Evolutionary conservation across 2,797 vertebrate genomes (phyloP).

Genomic region (Etheostoma nigrum): DNA sequence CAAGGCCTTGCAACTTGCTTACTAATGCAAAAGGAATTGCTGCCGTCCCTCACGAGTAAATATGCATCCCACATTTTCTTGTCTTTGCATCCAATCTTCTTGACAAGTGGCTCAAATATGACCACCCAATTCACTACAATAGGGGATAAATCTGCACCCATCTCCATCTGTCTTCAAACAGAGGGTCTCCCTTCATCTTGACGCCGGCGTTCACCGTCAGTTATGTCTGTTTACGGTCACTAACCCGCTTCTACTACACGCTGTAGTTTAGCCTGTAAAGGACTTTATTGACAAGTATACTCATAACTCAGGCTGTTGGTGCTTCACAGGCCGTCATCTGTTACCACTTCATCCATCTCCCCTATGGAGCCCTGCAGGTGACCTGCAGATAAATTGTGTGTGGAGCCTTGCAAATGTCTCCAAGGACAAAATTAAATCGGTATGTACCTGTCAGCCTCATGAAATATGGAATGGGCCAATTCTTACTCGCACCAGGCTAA

Average conservation of each 20-base stretch:
- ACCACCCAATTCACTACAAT: conserved; percentile 52
- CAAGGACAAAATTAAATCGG: conserved; percentile 84
- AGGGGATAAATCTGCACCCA: conserved; percentile 52
- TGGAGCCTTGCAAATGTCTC: conserved; percentile 72
- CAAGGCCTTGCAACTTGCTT: conserved; percentile 44
- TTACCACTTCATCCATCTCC: conserved; percentile 78
- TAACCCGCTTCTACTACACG: conserved; percentile 46
- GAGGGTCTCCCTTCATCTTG: conserved; percentile 40
- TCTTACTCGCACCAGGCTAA: conserved; percentile 48
- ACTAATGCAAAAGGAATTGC: conserved; percentile 57
- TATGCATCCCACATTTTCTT: conserved; percentile 51
- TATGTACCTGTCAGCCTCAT: conserved; percentile 81
- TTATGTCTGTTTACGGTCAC: conserved; percentile 65
- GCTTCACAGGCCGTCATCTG: conserved; percentile 66
- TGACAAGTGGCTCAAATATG: conserved; percentile 64
- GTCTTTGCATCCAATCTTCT: conserved; percentile 57
- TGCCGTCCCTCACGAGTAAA: conserved; percentile 29
- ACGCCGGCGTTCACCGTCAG: conserved; percentile 55
- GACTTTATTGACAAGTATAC: conserved; percentile 63
- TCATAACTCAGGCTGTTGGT: conserved; percentile 70
- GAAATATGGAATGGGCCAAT: conserved; percentile 76
- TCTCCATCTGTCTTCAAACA: conserved; percentile 47
- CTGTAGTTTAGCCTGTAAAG: conserved; percentile 44
- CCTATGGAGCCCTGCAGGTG: conserved; percentile 66
- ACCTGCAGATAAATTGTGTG: conserved; percentile 79